Evolutionary conservation across 2,888 invertebrate species (phyloP), one percentile per base, ranked within the genome.

Genomic region (Harpalus rubripes): DNA sequence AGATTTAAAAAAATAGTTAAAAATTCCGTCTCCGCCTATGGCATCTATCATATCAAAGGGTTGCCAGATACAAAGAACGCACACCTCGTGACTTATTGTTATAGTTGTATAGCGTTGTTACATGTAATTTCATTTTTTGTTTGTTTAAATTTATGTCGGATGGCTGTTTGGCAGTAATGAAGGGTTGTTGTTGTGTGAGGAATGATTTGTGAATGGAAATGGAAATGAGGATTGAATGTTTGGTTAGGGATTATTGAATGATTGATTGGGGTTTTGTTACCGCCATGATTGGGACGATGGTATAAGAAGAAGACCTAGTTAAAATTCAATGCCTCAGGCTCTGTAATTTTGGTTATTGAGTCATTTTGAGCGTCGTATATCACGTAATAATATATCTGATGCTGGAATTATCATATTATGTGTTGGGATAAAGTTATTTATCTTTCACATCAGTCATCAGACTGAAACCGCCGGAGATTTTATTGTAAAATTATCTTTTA

Each of bases 91-190:
- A 41, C 44, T 44, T 74, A 74, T 74, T 74, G 72, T 74, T 44
- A 74, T 44, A 44, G 32, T 68, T 68, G 32, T 68, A 74, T 74
- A 74, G 18, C 72, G 44, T 44, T 74, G 72, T 74, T 74, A 74
- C 41, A 74, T 44, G 18, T 44, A 74, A 74, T 74, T 74, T 68
- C 7, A 68, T 68, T 68, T 68, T 68, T 74, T 74, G 18, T 44
- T 74, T 74, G 72, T 74, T 74, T 16, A 22, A 74, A 74, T 74
- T 74, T 44, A 74, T 74, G 72, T 74, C 72, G 18, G 15, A 39
- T 39, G 68, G 18, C 22, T 68, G 72, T 44, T 74, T 44, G 72
- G 8, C 41, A 3, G 16, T 74, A 74, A 74, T 74, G 44, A 74
- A 44, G 72, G 72, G 72, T 74, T 74, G 44, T 41, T 1, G 63